phyloP scores from a whole-genome alignment of 1,140 invertebrate species.

The Lordiphosa stackelbergi region DNA sequence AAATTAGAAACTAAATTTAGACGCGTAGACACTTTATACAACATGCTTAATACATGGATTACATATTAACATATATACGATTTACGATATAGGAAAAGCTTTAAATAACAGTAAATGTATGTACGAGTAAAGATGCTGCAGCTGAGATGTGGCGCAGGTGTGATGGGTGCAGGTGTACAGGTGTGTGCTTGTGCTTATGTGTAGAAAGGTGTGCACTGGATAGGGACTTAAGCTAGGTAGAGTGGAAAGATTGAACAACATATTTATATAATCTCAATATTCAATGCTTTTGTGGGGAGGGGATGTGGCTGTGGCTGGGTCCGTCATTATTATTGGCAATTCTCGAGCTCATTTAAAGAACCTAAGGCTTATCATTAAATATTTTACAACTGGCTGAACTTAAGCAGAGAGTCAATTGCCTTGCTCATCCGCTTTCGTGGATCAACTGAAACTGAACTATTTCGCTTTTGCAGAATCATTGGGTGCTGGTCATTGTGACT shows the following conservation, averaged over 20 bases:
- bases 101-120: constrained; percentile 58
- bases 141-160: constrained; percentile 26
- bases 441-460: constrained; percentile 19
- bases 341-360: constrained; percentile 37
- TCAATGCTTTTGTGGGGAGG: constrained; percentile 13
- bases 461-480: constrained; percentile 1
- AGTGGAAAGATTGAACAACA: constrained; percentile 19
- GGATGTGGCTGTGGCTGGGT: neutral
- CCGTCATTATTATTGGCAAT: constrained; percentile 28
- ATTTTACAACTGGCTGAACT: constrained; percentile 49
- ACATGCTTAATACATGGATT: constrained; percentile 39
- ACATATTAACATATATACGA: constrained; percentile 49
- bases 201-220: constrained; percentile 17
- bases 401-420: neutral
- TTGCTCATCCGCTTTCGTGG: neutral
- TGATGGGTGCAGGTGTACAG: constrained; percentile 2
- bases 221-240: constrained; percentile 23
- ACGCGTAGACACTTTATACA: constrained; percentile 64
- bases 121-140: constrained; percentile 27
- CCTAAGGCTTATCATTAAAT: constrained; percentile 51
- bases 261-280: constrained; percentile 55
- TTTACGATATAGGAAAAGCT: constrained; percentile 58
- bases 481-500: constrained; percentile 9
- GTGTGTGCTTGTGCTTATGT: constrained; percentile 12
- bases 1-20: constrained; percentile 70